Evolutionary conservation across 2,797 vertebrate species (phyloP), one percentile per base, ranked within the genome.

Genomic region (Pangasius larnaudii): DNA sequence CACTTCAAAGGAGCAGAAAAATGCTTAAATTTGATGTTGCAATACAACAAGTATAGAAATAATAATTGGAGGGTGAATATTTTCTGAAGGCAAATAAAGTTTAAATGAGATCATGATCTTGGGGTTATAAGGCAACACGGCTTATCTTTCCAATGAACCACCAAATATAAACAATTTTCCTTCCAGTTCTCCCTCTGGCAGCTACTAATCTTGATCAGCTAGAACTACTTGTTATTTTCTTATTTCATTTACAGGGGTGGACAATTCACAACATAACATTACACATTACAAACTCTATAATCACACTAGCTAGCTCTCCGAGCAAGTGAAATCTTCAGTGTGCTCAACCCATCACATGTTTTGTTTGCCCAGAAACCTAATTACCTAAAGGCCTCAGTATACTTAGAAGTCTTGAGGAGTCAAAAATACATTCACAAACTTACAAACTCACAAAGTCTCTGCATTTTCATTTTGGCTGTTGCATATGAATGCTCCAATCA

Each of bases 51-150:
- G 19, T 30, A 42, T 5, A 18, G 9, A 51, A 72, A 16, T 13
- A 22, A 36, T 51, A 72, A 58, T 74, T 58, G 13, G 2, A 33
- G 2, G 24, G 14, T 51, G 19, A 58, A 30, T n/a, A 8, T 2
- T 53, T 77, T 51, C 27, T 77, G 24, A 58, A 79, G 30, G n/a
- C 78, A 36, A n/a, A n/a, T n/a, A n/a, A n/a, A n/a, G 19, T 58
- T 58, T 58, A 75, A 85, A 85, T 85, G n/a, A 59, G 33, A n/a
- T 61, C 53, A 61, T 74, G 65, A 42, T 69, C 16, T 27, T 46
- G 10, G 63, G 46, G 65, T 84, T 84, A 53, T 56, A 56, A 6
- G 9, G 16, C 18, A 49, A 33, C 42, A 65, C 0, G 5, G 4
- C 49, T 30, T 63, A 18, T 67, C 67, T 84, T 22, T 30, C 16